Base-by-base conservation (phyloP, 2,113 vertebrate genomes). In the Prolemur simus region DNA sequence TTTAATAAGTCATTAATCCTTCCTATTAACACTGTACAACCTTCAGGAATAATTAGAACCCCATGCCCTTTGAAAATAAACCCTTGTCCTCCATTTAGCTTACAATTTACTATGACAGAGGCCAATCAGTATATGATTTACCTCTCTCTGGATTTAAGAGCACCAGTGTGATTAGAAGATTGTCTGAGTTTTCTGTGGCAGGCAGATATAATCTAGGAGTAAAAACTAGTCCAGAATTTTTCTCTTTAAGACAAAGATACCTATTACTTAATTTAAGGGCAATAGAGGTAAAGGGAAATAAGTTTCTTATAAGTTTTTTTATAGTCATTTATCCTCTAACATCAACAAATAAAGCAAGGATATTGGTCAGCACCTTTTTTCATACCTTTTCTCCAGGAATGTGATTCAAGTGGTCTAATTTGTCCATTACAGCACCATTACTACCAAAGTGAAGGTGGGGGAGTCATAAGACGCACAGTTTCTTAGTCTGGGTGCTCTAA, bases 1-100 rank as follows among this genome's bases (percentile, higher is more conserved):
- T 91, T 95, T 93, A 97, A 77, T 95, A 85, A 95, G 47, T 60
- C 18, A 93, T 68, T 78, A 94, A 96, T 66, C n/a, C 23, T 95
- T 90, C 54, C 47, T 85, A 54, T 66, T 95, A 91, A 85, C 37
- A 96, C 34, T 73, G 37, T 37, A 42, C 47, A 94, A 88, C 45
- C 76, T 94, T 94, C 68, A 88, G 27, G 20, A 85, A 94, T 93
- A 96, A 94, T 91, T 88, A 94, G 63, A 96, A 83, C 3, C 6
- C 23, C 29, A 49, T 63, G 29, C 10, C 27, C 49, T 96, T 89
- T 52, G 49, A 96, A 96, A 96, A 95, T 83, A 91, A 96, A 86
- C 6, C 14, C 34, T 69, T 37, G 73, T 80, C 34, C 15, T 92
- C 45, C 60, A 93, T 87, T 91, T 78, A 87, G 74, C 34, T 91